A percentile compares a stretch with the other conserved stretches of the same genome.
Evolutionary conservation across 2,113 vertebrate genomes (phyloP).

Genomic region (Nicator chloris): DNA sequence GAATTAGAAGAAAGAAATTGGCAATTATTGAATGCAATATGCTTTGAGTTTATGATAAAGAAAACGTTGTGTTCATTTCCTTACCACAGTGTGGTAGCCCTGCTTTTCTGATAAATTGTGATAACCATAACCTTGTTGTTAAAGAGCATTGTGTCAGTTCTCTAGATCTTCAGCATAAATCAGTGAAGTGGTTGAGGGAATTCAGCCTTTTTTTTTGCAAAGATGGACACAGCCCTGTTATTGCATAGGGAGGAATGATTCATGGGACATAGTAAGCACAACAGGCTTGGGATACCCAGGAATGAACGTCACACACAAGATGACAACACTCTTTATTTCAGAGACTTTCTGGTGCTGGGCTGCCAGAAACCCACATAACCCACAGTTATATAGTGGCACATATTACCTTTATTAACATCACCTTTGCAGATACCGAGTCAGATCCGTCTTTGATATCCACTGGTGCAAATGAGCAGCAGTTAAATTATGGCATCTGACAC

Average conservation of each 20-base stretch:
- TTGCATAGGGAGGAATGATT: neutral
- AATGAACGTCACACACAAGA: neutral
- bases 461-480: neutral
- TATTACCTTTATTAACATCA: neutral
- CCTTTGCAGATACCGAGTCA: neutral
- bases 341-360: neutral
- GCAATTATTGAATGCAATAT: neutral
- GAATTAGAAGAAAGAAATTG: constrained; percentile 21
- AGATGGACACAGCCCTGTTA: neutral
- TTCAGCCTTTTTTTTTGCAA: neutral
- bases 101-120: neutral
- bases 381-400: neutral
- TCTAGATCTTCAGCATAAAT: neutral
- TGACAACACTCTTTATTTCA: neutral
- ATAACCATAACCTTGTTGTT: neutral
- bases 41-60: constrained; percentile 10
- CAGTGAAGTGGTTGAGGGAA: neutral
- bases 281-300: neutral
- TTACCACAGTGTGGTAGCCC: neutral
- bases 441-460: neutral
- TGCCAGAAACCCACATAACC: neutral
- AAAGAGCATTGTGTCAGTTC: neutral
- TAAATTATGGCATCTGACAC: neutral
- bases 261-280: rapidly evolving
- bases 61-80: neutral